Evolutionary conservation across 2,113 vertebrate genomes (phyloP).

Genomic region (Cyprinodon brontotheroides): DNA sequence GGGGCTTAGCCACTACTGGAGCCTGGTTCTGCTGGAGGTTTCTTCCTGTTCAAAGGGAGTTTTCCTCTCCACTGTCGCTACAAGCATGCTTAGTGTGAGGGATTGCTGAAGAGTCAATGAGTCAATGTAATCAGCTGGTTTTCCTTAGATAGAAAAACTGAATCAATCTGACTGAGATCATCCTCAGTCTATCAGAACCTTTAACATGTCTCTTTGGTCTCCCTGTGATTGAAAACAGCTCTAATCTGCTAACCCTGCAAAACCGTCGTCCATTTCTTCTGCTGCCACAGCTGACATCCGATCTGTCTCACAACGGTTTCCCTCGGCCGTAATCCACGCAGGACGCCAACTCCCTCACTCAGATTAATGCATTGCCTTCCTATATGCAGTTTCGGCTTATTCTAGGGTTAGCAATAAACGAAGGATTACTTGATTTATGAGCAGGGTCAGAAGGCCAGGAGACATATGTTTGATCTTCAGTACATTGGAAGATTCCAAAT

Average conservation of each 20-base stretch:
- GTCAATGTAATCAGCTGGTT: too few species aligned
- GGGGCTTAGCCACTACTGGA: too few species aligned
- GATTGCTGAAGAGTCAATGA: too few species aligned
- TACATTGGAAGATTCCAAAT: conserved; percentile 1
- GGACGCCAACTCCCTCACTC: neutral
- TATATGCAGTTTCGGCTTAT: conserved; percentile 4
- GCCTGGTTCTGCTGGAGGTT: too few species aligned
- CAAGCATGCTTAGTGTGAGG: too few species aligned
- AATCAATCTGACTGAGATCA: too few species aligned
- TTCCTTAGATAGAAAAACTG: too few species aligned
- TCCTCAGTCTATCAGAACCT: too few species aligned
- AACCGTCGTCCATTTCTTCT: neutral
- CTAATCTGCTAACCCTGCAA: conserved; percentile 40
- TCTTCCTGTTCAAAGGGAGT: too few species aligned
- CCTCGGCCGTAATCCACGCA: conserved; percentile 28
- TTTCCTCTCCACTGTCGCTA: too few species aligned
- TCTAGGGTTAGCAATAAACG: neutral
- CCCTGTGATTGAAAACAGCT: conserved; percentile 49
- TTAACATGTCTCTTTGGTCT: conserved; percentile 29
- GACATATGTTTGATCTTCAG: neutral
- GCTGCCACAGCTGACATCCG: neutral
- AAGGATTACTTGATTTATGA: conserved; percentile 10
- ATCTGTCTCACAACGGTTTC: conserved; percentile 8
- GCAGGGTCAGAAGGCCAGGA: neutral
- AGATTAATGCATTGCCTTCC: conserved; percentile 31